Conservation (phyloP, 2,797 vertebrate genomes). For the Pangasius mekongensis region DNA sequence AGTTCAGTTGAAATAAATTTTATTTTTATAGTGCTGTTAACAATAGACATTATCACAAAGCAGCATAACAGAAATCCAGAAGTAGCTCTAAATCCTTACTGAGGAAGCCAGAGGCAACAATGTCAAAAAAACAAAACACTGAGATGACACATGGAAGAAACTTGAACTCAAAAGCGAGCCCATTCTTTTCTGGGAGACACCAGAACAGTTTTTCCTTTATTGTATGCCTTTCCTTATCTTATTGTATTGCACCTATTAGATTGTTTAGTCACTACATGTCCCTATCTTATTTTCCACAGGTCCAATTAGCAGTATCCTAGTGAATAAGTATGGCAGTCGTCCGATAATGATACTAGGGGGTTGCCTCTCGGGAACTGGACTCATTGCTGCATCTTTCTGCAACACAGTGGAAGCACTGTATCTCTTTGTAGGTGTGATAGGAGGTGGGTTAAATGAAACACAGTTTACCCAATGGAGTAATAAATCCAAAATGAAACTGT, state of each 20-base stretch:
- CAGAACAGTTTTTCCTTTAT: neutral
- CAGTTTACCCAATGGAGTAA: constrained; percentile 1
- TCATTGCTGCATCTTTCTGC: constrained; percentile 92
- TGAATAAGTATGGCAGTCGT: constrained; percentile 95
- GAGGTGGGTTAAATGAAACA: constrained; percentile 78
- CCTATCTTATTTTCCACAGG: constrained; percentile 66
- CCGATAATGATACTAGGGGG: constrained; percentile 90
- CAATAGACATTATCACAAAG: neutral
- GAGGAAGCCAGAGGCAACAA: neutral
- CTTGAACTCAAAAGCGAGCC: neutral
- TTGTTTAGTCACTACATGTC: constrained; percentile 4
- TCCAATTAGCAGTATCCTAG: constrained; percentile 94
- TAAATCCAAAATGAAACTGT: neutral
- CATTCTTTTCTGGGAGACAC: neutral
- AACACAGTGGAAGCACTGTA: constrained; percentile 87
- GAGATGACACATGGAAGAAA: neutral
- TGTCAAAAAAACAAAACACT: neutral
- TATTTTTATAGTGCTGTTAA: neutral
- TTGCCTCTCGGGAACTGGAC: constrained; percentile 82
- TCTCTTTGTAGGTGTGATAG: constrained; percentile 91
- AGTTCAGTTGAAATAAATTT: neutral
- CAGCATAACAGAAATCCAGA: neutral
- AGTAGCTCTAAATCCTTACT: neutral
- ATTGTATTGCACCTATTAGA: neutral
- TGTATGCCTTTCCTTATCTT: neutral